phyloP scores from a whole-genome alignment of 2,113 vertebrate species.

The Rousettus leschenaultii region DNA sequence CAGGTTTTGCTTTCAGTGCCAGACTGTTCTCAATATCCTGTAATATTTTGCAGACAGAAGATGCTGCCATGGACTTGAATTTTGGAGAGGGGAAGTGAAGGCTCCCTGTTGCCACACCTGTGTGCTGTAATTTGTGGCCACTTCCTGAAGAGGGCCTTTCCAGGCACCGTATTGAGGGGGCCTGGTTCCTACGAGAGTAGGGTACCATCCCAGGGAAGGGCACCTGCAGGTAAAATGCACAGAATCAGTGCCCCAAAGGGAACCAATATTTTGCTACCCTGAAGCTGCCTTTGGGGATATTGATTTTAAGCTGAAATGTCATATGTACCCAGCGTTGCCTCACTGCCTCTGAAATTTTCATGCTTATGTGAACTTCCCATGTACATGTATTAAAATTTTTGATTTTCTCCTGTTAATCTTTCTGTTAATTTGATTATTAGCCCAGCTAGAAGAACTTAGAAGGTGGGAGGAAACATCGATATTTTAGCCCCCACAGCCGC shows the following conservation, averaged over 20 bases:
- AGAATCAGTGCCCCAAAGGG: background rate
- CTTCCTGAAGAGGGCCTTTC: background rate
- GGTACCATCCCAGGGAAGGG: background rate
- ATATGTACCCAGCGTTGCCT: too few species aligned
- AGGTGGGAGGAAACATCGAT: too few species aligned
- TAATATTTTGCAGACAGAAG: background rate
- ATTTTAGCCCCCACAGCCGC: too few species aligned
- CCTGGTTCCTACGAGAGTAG: background rate
- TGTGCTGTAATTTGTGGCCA: background rate
- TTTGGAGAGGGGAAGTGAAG: background rate
- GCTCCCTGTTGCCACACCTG: accelerated
- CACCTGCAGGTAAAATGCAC: background rate
- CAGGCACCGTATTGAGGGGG: background rate
- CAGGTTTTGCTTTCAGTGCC: background rate
- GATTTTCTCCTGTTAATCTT: too few species aligned
- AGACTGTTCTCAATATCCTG: background rate
- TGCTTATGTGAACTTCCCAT: too few species aligned
- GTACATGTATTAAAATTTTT: too few species aligned
- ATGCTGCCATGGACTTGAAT: background rate
- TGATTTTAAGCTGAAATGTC: too few species aligned
- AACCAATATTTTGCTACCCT: too few species aligned
- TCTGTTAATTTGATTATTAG: too few species aligned
- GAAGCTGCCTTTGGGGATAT: too few species aligned
- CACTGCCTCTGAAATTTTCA: too few species aligned
- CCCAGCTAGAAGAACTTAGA: too few species aligned